These are phyloP conservation scores for Trichopoda pennipes DNA, from an alignment of 2,888 invertebrate genomes.

Conservation along the genomic window DNA sequence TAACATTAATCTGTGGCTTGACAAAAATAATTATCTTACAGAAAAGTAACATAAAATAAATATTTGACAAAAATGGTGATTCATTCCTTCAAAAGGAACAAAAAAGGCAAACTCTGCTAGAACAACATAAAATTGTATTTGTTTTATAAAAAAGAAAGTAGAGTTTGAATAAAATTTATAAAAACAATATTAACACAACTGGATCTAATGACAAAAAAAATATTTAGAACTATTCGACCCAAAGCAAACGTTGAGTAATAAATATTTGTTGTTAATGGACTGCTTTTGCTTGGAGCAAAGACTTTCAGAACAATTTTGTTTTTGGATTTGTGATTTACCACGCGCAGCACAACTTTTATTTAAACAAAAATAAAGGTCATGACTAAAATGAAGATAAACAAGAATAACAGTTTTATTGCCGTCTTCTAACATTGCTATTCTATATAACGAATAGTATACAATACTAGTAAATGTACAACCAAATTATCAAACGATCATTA, in stretches of 20 bases:
- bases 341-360: too few relatives aligned
- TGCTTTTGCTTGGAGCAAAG: neutral
- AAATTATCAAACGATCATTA: too few relatives aligned
- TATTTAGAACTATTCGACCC: neutral
- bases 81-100: constrained; percentile 4
- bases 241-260: neutral
- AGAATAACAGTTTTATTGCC: too few relatives aligned
- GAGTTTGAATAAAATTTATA: constrained; percentile 2
- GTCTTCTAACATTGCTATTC: too few relatives aligned
- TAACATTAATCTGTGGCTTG: neutral
- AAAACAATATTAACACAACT: neutral
- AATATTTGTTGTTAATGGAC: neutral
- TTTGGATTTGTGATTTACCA: too few relatives aligned
- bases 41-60: neutral
- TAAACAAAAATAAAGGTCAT: too few relatives aligned
- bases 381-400: too few relatives aligned
- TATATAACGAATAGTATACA: too few relatives aligned
- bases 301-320: neutral
- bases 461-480: too few relatives aligned
- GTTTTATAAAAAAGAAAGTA: constrained; percentile 40
- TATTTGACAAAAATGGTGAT: constrained; percentile 26
- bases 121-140: constrained; percentile 6
- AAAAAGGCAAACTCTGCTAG: constrained; percentile 14
- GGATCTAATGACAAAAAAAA: neutral
- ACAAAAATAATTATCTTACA: constrained; percentile 22